A percentile compares a stretch with the other conserved stretches of the same genome.
These are phyloP conservation scores for Erebia epiphron DNA, from an alignment of 2,888 invertebrate species.

Conservation along the genomic window DNA sequence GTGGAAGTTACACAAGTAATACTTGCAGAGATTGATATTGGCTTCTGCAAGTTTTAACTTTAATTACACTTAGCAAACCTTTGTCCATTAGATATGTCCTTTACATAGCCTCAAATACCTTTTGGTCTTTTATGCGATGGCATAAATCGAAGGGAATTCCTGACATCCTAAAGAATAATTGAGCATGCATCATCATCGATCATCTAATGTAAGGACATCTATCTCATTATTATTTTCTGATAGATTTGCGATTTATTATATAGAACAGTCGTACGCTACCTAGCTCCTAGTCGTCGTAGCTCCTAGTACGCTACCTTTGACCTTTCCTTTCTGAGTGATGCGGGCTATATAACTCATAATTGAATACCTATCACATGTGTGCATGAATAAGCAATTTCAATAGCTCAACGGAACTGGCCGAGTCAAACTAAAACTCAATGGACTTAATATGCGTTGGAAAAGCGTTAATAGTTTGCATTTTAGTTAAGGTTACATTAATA, in stretches of 20 bases:
- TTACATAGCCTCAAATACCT: too few species aligned
- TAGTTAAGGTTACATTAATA: too few species aligned
- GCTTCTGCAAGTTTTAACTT: too few species aligned
- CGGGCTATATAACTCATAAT: conserved; percentile 53
- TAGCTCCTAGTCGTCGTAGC: background rate
- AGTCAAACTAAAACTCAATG: conserved; percentile 24
- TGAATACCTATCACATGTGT: conserved; percentile 63
- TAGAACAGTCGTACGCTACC: background rate
- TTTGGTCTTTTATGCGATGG: too few species aligned
- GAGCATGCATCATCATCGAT: background rate
- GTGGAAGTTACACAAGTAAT: too few species aligned
- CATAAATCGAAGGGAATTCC: background rate
- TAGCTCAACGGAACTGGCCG: conserved; percentile 31
- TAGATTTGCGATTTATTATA: conserved; percentile 6
- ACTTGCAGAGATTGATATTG: too few species aligned
- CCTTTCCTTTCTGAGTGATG: conserved; percentile 58
- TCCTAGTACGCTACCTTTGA: conserved; percentile 53
- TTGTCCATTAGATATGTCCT: too few species aligned
- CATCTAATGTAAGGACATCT: background rate
- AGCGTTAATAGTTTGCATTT: background rate
- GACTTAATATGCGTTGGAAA: conserved; percentile 21
- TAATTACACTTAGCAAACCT: too few species aligned
- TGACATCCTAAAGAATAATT: background rate
- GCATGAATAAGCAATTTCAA: conserved; percentile 63
- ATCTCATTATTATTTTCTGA: background rate